Evolutionary conservation across 2,113 vertebrate species (phyloP), one percentile per base, ranked within the genome.

Genomic region (Cochlearius cochlearius): DNA sequence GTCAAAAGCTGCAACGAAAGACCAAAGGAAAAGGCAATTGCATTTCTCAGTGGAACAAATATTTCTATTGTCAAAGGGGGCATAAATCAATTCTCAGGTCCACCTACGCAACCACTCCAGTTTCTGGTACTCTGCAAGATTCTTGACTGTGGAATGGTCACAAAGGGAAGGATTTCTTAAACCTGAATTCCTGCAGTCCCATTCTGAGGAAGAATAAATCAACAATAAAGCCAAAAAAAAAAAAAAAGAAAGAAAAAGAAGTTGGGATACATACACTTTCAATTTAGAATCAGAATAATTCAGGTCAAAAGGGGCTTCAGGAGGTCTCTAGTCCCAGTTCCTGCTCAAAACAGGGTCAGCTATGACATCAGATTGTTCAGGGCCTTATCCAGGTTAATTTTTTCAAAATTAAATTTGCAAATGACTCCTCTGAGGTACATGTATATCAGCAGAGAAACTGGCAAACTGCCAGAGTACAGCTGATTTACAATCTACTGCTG

Each of bases 381-480:
- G 45, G 18, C 8, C 68, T 88, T 72, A 68, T 34, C 12, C 9
- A 75, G 34, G 30, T 55, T 50, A 55, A 36, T 39, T 75, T 90
- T 96, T 80, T 81, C n/a, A 43, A 77, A 84, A 87, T n/a, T 87
- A 67, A 81, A 74, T 88, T 78, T 76, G 21, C 15, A 94, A 72
- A 73, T n/a, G 0, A 47, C 19, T 86, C 62, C 53, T 90, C 58
- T 53, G 63, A 92, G 36, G 9, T 64, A 52, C 15, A 50, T 2
- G 15, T 7, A 23, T 38, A 85, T 58, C 20, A 85, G 25, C 49
- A 83, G 38, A 92, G 58, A 84, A 87, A 60, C 17, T 45, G 58
- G 52, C 49, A 90, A 91, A 68, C 10, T 62, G 45, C 27, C 30
- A 52, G 22, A 59, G 13, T 20, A 38, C 8, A 56, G 36, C 25